Conservation (phyloP, 1,140 invertebrate species). For the Aphelinus atriplicis region DNA sequence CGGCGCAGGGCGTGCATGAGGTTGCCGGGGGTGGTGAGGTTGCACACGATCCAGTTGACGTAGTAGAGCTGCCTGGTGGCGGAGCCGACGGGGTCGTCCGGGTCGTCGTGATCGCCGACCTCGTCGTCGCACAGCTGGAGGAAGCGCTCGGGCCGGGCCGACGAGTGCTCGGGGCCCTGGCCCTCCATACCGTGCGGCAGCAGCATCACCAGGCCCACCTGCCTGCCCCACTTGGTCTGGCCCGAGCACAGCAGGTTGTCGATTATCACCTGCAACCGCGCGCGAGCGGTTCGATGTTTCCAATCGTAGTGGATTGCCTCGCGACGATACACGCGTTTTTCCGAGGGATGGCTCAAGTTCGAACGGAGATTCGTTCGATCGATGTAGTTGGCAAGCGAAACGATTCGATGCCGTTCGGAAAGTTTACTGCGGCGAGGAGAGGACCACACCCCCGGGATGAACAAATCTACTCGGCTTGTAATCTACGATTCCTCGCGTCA, state of each 20-base stretch:
- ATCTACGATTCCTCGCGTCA: too few relatives aligned
- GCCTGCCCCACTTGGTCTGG: conserved; percentile 85
- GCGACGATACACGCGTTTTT: too few relatives aligned
- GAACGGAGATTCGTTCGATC: too few relatives aligned
- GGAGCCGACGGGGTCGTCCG: conserved; percentile 57
- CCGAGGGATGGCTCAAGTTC: too few relatives aligned
- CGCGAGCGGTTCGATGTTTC: neutral
- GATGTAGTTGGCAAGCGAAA: too few relatives aligned
- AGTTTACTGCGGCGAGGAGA: neutral
- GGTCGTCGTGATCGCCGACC: conserved; percentile 68
- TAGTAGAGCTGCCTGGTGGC: conserved; percentile 74
- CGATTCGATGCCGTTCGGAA: neutral
- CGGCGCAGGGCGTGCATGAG: conserved; percentile 86
- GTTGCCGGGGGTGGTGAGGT: conserved; percentile 86
- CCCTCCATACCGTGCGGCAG: conserved; percentile 92
- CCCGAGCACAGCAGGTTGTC: conserved; percentile 86
- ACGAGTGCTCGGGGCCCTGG: conserved; percentile 90
- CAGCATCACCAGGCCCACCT: conserved; percentile 83
- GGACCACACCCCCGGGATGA: too few relatives aligned
- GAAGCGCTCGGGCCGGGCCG: conserved; percentile 83
- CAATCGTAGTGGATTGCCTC: too few relatives aligned
- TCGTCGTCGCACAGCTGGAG: conserved; percentile 85
- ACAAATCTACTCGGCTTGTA: too few relatives aligned
- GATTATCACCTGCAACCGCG: conserved; percentile 75
- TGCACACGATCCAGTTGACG: conserved; percentile 85